A percentile compares a stretch with the other conserved stretches of the same genome.
These are phyloP conservation scores for Amphiduros pacificus DNA, from an alignment of 2,888 invertebrate genomes.

Conservation along the genomic window DNA sequence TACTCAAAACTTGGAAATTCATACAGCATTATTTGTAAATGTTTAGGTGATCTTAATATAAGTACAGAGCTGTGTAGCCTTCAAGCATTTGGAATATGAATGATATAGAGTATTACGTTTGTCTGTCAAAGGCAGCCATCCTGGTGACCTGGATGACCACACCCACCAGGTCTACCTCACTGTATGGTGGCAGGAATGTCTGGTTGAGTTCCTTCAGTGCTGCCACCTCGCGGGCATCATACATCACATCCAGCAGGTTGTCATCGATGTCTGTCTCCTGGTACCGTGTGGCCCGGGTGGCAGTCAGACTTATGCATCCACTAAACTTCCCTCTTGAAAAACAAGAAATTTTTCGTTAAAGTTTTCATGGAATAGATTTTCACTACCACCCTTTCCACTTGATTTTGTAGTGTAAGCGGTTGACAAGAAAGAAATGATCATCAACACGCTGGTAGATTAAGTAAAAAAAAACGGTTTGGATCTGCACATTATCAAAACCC, in stretches of 20 bases:
- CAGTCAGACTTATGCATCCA: constrained; percentile 32
- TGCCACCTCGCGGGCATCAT: constrained; percentile 48
- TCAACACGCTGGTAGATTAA: no score
- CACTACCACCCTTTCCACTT: no score
- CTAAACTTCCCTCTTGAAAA: constrained; percentile 8
- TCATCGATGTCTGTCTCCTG: constrained; percentile 37
- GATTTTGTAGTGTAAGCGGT: no score
- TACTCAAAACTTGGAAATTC: no score
- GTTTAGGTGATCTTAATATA: no score
- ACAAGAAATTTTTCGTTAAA: no score
- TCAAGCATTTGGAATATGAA: neutral
- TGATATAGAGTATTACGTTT: constrained; percentile 6
- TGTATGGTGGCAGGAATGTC: constrained; percentile 61
- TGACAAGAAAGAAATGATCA: no score
- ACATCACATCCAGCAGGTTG: constrained; percentile 46
- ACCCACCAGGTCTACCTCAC: constrained; percentile 77
- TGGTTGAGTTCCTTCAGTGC: constrained; percentile 17
- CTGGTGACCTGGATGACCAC: constrained; percentile 65
- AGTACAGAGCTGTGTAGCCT: neutral
- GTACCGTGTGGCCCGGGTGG: constrained; percentile 41
- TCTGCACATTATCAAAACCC: no score
- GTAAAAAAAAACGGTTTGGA: no score
- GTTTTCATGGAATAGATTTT: no score
- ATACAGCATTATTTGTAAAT: no score
- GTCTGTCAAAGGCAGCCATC: constrained; percentile 18